These are phyloP conservation scores for Pitta sordida DNA, from an alignment of 2,113 vertebrate genomes.

Conservation along the genomic window DNA sequence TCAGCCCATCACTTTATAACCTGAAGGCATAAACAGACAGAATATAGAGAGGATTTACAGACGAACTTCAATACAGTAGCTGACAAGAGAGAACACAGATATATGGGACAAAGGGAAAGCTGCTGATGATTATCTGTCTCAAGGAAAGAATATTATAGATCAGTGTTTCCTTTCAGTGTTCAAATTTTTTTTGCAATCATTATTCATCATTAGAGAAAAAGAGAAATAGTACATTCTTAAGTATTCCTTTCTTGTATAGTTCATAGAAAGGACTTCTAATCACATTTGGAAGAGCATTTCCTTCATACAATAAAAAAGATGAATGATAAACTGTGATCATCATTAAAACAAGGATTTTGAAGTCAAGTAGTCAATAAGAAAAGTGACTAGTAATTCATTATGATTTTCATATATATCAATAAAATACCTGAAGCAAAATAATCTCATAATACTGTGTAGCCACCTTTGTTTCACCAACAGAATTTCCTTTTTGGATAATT, in stretches of 20 bases:
- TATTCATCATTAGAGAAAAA: not conserved
- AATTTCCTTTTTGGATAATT: not conserved
- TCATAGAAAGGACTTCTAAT: not conserved
- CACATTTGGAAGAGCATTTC: not conserved
- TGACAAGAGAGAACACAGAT: not conserved
- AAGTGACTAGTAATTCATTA: not conserved
- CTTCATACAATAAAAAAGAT: not conserved
- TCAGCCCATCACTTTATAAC: slow-evolving; percentile 30
- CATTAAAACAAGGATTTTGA: not conserved
- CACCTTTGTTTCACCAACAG: not conserved
- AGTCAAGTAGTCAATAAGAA: not conserved
- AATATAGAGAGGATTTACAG: not conserved
- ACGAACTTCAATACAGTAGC: not conserved
- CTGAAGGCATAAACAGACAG: slow-evolving; percentile 21
- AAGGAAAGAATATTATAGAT: not conserved
- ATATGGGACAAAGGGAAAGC: not conserved
- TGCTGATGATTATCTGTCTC: not conserved
- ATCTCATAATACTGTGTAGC: not conserved
- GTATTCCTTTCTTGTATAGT: not conserved
- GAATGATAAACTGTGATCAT: not conserved
- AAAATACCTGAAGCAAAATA: not conserved
- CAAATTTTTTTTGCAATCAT: slow-evolving; percentile 7
- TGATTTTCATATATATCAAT: not conserved
- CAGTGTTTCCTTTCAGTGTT: not conserved
- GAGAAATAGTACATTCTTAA: not conserved